Base-by-base conservation (phyloP, 2,888 invertebrate species). In the Suillia variegata region DNA sequence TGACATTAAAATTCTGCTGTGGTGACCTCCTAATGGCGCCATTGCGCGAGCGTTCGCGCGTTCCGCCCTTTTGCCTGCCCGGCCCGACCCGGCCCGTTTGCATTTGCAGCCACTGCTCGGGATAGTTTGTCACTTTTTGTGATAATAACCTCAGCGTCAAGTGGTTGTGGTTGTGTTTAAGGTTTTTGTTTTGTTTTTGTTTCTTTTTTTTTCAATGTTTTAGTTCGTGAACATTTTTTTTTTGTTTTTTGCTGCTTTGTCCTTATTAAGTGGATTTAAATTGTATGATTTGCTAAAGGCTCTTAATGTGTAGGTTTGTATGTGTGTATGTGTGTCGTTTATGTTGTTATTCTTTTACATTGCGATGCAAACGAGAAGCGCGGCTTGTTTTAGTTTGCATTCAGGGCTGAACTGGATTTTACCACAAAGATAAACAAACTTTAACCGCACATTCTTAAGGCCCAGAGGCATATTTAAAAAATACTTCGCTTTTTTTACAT, bases 181-280 rank as follows among this genome's bases (percentile, higher is more conserved):
- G 6, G 38, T n/a, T 13, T 10, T 26, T 5, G 6, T 26, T 26
- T 26, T 26, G 5, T 26, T 26, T 10, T 5, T 26, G 26, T 26
- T 10, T 10, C 26, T 10, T 26, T 26, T 26, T 26, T 10, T 5
- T 10, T 26, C n/a, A n/a, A n/a, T n/a, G n/a, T n/a, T n/a, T n/a
- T n/a, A n/a, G n/a, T n/a, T n/a, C n/a, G n/a, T n/a, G n/a, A n/a
- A n/a, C n/a, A n/a, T n/a, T n/a, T n/a, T n/a, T n/a, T n/a, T n/a
- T n/a, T n/a, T n/a, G n/a, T n/a, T n/a, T n/a, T n/a, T n/a, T n/a
- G n/a, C 26, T 26, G 5, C n/a, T 38, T 38, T 13, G 38, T 5
- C 38, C 38, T 38, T 38, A 38, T 38, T 38, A 38, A 38, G 38
- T 38, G 38, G 38, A 38, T n/a, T 38, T 38, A n/a, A 38, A n/a